Percentiles rank a stretch among this genome's conserved stretches.
phyloP scores from a whole-genome alignment of 1,140 invertebrate species.

The Drosophila murphyi region DNA sequence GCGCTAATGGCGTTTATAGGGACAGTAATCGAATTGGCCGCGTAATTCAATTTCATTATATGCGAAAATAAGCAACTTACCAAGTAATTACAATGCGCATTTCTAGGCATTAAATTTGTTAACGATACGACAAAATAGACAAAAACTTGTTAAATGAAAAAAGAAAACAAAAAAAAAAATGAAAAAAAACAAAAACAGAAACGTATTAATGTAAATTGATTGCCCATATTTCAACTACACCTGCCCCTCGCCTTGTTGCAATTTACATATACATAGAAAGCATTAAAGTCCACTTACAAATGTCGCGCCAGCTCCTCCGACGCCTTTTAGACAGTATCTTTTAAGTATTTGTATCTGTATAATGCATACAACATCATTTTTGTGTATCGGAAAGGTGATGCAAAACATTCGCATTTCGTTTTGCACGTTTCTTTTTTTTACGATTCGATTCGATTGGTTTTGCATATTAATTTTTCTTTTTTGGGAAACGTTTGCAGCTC shows the following conservation, averaged over 20 bases:
- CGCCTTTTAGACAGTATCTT: conserved; percentile 72
- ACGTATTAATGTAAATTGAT: conserved; percentile 68
- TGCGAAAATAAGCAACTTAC: conserved; percentile 22
- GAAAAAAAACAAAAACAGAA: conserved; percentile 38
- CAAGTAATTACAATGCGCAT: conserved; percentile 59
- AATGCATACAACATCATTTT: conserved; percentile 53
- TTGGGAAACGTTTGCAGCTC: conserved; percentile 28
- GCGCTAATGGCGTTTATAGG: conserved; percentile 39
- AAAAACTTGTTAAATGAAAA: conserved; percentile 66
- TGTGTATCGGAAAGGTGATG: conserved; percentile 38
- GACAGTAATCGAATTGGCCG: conserved; percentile 39
- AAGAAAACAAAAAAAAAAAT: conserved; percentile 51
- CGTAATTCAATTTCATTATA: conserved; percentile 57
- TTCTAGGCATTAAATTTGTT: conserved; percentile 81
- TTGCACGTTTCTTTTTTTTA: conserved; percentile 17
- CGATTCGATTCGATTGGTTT: conserved; percentile 22
- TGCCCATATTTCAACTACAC: conserved; percentile 22
- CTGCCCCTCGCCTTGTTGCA: conserved; percentile 55
- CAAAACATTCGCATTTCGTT: conserved; percentile 39
- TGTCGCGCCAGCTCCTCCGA: conserved; percentile 58
- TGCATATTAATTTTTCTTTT: conserved; percentile 38
- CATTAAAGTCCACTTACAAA: conserved; percentile 38
- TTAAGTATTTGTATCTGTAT: conserved; percentile 76
- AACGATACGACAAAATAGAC: conserved; percentile 33
- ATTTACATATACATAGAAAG: conserved; percentile 18